phyloP scores from a whole-genome alignment of 2,797 vertebrate species.

The Enteromius thamalakanensis region DNA sequence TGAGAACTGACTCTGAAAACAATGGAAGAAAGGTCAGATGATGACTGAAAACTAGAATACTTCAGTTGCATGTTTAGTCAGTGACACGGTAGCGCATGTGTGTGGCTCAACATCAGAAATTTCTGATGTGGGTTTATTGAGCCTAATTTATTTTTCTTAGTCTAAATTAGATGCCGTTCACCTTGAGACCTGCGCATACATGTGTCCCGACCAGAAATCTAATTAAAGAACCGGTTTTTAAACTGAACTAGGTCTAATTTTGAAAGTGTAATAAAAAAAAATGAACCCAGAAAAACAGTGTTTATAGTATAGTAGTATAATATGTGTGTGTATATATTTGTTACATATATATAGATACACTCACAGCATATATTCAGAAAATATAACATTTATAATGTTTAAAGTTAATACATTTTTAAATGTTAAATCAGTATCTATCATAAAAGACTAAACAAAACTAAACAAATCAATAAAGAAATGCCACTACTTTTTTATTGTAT shows the following conservation, averaged over 20 bases:
- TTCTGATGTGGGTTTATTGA: background rate
- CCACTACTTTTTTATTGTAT: too few relatives aligned
- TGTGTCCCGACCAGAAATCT: background rate
- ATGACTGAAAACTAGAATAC: background rate
- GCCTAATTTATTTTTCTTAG: background rate
- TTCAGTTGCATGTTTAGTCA: background rate
- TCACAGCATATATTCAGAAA: too few relatives aligned
- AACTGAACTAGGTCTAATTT: background rate
- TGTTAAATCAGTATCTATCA: too few relatives aligned
- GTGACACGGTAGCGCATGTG: background rate
- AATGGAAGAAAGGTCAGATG: background rate
- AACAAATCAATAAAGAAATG: too few relatives aligned
- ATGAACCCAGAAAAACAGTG: background rate
- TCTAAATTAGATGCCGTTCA: background rate
- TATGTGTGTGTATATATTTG: too few relatives aligned
- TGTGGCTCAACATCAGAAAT: background rate
- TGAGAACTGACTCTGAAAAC: conserved; percentile 7
- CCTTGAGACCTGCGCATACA: background rate
- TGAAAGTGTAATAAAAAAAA: background rate
- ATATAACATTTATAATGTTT: background rate
- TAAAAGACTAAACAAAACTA: too few relatives aligned
- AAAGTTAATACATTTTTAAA: background rate
- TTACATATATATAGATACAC: too few relatives aligned
- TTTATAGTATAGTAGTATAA: background rate
- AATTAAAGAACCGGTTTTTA: background rate